Percentiles rank a stretch among this genome's conserved stretches.
phyloP scores from a whole-genome alignment of 2,113 vertebrate species.

The Piprites chloris region DNA sequence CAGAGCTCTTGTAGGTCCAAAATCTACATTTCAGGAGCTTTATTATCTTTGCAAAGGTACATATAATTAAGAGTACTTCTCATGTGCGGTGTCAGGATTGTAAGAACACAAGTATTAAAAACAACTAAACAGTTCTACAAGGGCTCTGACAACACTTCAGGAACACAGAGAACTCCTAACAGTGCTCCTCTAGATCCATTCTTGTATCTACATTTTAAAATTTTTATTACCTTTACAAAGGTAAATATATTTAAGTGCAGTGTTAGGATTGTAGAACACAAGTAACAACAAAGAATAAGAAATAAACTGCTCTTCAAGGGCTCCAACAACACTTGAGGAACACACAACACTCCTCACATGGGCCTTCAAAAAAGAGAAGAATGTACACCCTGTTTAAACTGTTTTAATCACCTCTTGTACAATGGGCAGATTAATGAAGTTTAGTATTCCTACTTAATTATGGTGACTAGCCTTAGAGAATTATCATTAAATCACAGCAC shows the following conservation, averaged over 20 bases:
- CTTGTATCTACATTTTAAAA: neutral
- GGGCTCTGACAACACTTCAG: neutral
- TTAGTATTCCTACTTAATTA: neutral
- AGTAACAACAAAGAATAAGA: neutral
- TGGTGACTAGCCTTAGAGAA: neutral
- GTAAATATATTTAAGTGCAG: neutral
- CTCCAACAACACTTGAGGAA: neutral
- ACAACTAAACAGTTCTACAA: neutral
- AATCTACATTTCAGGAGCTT: neutral
- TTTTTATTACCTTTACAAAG: neutral
- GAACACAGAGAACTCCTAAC: neutral
- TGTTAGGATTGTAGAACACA: neutral
- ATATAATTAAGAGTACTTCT: neutral
- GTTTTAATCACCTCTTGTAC: neutral
- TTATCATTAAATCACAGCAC: neutral
- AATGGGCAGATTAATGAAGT: neutral
- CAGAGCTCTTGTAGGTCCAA: neutral
- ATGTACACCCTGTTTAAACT: neutral
- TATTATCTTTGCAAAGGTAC: neutral
- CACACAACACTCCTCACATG: accelerated
- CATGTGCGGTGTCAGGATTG: too few relatives aligned
- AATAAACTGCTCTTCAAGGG: neutral
- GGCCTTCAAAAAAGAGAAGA: neutral
- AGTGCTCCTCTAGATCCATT: neutral
- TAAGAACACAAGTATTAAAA: neutral